A percentile compares a stretch with the other conserved stretches of the same genome.
Conservation (phyloP, 2,797 vertebrate species). For the Artibeus lituratus region DNA sequence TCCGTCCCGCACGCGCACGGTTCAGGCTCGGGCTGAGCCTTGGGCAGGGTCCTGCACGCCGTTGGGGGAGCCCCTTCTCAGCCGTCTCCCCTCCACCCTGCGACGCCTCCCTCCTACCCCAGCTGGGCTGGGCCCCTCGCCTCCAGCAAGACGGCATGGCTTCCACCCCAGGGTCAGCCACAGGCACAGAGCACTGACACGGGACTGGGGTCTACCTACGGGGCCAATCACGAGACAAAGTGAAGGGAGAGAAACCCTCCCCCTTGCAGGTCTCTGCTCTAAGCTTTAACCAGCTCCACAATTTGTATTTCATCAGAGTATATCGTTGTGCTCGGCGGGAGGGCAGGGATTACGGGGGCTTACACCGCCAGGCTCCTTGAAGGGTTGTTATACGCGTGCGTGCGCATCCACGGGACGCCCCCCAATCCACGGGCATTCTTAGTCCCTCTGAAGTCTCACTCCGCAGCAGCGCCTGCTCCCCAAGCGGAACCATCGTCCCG, state of each 20-base stretch:
- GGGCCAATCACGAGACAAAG: not conserved
- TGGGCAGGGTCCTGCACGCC: too few species aligned
- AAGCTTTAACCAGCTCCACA: not conserved
- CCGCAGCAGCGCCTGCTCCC: rapidly evolving
- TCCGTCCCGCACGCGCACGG: not conserved
- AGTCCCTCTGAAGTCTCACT: not conserved
- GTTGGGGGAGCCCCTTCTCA: too few species aligned
- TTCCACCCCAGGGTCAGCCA: not conserved
- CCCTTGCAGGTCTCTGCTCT: not conserved
- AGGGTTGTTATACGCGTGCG: rapidly evolving
- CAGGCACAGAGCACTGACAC: not conserved
- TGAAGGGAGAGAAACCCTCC: not conserved
- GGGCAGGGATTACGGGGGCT: rapidly evolving
- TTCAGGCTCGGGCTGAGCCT: not conserved
- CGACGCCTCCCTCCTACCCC: not conserved
- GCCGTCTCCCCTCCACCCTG: not conserved
- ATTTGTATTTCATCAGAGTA: not conserved
- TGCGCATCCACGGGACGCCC: rapidly evolving
- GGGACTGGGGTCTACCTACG: not conserved
- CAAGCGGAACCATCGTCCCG: rapidly evolving
- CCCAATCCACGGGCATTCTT: rapidly evolving
- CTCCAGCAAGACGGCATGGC: not conserved
- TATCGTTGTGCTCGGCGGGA: rapidly evolving
- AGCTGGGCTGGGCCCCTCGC: not conserved
- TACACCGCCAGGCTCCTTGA: not conserved